Base-by-base conservation (phyloP, 2,888 invertebrate genomes). In the Sphaeridia pumilis region DNA sequence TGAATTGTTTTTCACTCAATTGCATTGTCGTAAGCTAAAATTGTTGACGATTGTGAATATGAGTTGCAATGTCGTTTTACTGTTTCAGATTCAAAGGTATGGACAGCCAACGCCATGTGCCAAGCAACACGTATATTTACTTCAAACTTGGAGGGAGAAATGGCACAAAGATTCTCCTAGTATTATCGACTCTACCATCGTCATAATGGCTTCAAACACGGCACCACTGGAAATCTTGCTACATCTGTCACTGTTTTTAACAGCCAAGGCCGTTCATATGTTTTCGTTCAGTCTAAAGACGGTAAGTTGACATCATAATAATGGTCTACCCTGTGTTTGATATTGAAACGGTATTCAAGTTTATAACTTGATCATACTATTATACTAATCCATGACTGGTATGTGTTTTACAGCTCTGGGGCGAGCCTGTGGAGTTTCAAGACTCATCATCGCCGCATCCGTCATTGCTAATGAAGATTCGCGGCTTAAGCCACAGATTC, bases 81-180 rank as follows among this genome's bases (percentile, higher is more conserved):
- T 14, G 27, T 74, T 60, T 72, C 73, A 69, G 87, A 89, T 71
- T 97, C 98, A 7, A 82, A 87, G n/a, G 81, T 79, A 38, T 99
- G 98, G 98, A 87, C 90, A 50, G 94, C 98, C 20, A 95, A 97
- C 41, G 88, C 95, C 0, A 87, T 98, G 86, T 95, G 92, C 71
- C 93, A 87, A 74, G 92, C 87, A 1, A 92, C 89, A 0, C 76
- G 95, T 68, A 87, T 97, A 66, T 99, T 98, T 71, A 84, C 90
- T n/a, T 94, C 97, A 1, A 94, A 94, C 70, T 74, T 97, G 31
- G 93, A 92, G 67, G 90, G 92, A 62, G 84, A 87, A 67, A 92
- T 94, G 90, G 93, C 94, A 0, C 95, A 97, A 69, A 75, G 93
- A 49, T 95, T 93, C 73, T 93, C 84, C 68, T n/a, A n/a, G n/a